phyloP scores from a whole-genome alignment of 2,888 invertebrate genomes.

The Yponomeuta malinellus region DNA sequence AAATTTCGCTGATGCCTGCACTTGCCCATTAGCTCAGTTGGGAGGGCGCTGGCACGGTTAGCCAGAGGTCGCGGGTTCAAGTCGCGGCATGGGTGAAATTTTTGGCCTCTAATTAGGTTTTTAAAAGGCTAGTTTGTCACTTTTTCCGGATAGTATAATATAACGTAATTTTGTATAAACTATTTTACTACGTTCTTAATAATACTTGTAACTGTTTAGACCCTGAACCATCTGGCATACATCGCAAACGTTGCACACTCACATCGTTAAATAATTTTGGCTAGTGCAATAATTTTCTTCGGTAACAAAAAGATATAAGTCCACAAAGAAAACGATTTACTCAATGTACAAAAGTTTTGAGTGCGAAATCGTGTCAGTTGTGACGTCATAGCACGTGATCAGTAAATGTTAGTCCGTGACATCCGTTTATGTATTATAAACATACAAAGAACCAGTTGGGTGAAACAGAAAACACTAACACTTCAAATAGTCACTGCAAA shows the following conservation, averaged over 20 bases:
- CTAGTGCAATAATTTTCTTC: background rate
- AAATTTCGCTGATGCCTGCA: too few species aligned
- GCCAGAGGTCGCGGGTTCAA: too few species aligned
- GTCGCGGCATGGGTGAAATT: too few species aligned
- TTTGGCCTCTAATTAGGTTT: too few species aligned
- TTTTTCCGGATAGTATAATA: too few species aligned
- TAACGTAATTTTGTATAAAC: too few species aligned
- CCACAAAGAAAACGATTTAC: background rate
- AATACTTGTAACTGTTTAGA: background rate
- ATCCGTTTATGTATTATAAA: background rate
- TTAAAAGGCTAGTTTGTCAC: too few species aligned
- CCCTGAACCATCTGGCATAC: background rate
- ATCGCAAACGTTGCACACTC: background rate
- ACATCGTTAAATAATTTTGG: background rate
- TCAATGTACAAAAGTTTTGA: conserved; percentile 9
- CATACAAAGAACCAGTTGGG: background rate
- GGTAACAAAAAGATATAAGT: background rate
- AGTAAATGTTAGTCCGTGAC: background rate
- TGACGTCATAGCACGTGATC: conserved; percentile 32
- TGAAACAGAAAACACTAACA: background rate
- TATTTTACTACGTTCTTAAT: background rate
- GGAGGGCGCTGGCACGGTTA: too few species aligned
- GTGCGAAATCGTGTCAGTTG: conserved; percentile 23
- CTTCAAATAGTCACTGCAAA: background rate
- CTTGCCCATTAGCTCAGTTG: too few species aligned